Conservation (phyloP, 2,888 invertebrate genomes). For the Eupeodes latifasciatus region DNA sequence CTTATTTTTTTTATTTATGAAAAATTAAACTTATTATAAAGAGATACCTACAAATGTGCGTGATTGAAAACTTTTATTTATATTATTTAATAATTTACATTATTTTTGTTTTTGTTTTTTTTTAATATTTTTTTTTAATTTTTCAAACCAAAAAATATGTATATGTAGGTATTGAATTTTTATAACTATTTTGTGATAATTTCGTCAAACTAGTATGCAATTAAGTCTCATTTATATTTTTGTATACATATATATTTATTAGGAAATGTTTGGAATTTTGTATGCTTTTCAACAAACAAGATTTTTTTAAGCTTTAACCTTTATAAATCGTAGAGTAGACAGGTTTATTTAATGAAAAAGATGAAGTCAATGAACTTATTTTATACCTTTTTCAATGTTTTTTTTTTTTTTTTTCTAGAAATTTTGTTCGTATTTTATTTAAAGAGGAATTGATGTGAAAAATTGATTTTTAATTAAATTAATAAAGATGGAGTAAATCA, state of each 20-base stretch:
- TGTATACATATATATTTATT: background rate
- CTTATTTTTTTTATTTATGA: constrained; percentile 24
- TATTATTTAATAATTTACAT: constrained; percentile 33
- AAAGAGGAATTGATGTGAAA: too few relatives aligned
- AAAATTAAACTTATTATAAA: constrained; percentile 45
- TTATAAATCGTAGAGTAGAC: background rate
- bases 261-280: constrained; percentile 3
- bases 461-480: too few relatives aligned
- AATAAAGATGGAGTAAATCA: too few relatives aligned
- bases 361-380: too few relatives aligned
- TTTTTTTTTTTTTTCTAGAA: too few relatives aligned
- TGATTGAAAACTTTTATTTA: constrained; percentile 2
- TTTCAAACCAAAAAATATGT: background rate
- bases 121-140: background rate
- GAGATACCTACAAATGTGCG: background rate
- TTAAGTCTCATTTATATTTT: background rate
- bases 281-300: background rate
- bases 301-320: background rate
- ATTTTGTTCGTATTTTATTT: too few relatives aligned
- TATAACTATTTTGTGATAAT: background rate
- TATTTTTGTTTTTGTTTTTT: background rate
- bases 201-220: constrained; percentile 2
- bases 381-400: too few relatives aligned
- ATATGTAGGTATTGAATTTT: background rate
- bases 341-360: background rate